Percentiles rank a stretch among this genome's conserved stretches.
phyloP scores from a whole-genome alignment of 2,113 vertebrate species.

The Callospermophilus lateralis region DNA sequence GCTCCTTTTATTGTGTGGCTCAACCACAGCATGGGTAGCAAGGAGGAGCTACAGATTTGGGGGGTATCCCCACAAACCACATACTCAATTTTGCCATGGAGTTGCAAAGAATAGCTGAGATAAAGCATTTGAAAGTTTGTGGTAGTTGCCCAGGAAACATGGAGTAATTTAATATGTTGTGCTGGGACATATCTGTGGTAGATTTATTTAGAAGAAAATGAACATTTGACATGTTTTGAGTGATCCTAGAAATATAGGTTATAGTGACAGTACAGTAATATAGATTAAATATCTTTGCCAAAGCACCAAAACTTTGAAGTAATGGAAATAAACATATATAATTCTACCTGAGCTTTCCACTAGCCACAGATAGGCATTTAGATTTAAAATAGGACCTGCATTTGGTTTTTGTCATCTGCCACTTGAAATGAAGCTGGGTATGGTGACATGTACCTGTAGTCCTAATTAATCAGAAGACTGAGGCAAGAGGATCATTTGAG shows the following conservation, averaged over 20 bases:
- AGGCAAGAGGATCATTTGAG: neutral
- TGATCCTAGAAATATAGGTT: neutral
- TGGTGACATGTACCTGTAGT: neutral
- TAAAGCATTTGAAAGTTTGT: neutral
- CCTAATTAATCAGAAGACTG: neutral
- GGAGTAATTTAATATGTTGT: neutral
- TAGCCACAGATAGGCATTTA: neutral
- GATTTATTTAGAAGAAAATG: neutral
- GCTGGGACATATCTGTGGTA: neutral
- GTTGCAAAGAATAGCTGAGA: neutral
- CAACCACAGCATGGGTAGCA: neutral
- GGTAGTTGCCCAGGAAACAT: neutral
- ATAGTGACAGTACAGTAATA: neutral
- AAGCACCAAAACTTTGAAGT: neutral
- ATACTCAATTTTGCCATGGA: neutral
- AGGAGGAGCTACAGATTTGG: neutral
- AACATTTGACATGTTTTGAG: neutral
- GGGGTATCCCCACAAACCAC: too few species aligned
- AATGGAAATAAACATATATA: neutral
- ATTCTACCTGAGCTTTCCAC: neutral
- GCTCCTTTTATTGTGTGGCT: neutral
- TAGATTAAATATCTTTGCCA: slow-evolving; percentile 29
- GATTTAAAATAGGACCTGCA: neutral
- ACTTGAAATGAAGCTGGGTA: neutral
- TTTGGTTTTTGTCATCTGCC: too few species aligned